Evolutionary conservation across 2,797 vertebrate genomes (phyloP).

Genomic region (Sebastes minor): DNA sequence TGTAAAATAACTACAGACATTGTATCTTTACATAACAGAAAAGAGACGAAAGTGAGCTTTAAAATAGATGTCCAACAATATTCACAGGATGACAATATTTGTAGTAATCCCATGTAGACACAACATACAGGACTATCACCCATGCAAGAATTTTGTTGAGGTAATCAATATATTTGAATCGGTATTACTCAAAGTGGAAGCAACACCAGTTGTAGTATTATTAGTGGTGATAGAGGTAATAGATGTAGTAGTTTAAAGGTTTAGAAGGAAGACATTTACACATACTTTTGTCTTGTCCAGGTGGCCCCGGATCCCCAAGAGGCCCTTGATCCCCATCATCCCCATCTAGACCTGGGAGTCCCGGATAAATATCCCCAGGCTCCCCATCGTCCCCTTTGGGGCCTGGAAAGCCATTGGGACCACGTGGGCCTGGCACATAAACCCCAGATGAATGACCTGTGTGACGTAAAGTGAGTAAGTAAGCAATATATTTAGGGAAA

Average conservation of each 20-base stretch:
- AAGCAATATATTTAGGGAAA: not conserved
- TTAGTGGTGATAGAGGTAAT: not conserved
- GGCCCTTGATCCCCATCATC: slow-evolving; percentile 56
- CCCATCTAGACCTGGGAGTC: slow-evolving; percentile 56
- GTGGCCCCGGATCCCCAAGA: slow-evolving; percentile 57
- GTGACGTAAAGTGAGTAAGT: not conserved
- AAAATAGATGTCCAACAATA: not conserved
- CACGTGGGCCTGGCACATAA: slow-evolving; percentile 15
- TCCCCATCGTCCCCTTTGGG: slow-evolving; percentile 68
- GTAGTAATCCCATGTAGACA: not conserved
- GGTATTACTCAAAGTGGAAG: not conserved
- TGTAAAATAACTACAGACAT: not conserved
- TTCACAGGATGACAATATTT: too few species aligned
- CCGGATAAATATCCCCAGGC: slow-evolving; percentile 13
- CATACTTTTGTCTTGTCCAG: slow-evolving; percentile 65
- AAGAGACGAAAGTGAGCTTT: not conserved
- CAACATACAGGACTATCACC: not conserved
- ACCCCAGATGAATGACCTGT: slow-evolving; percentile 35
- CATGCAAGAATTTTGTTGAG: not conserved
- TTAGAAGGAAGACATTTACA: not conserved
- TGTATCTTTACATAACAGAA: not conserved
- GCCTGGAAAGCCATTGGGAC: slow-evolving; percentile 56
- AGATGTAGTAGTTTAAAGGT: not conserved
- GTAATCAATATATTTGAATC: not conserved
- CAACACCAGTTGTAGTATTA: not conserved